phyloP scores from a whole-genome alignment of 2,888 invertebrate species.

The Aspidiotus rigidus region DNA sequence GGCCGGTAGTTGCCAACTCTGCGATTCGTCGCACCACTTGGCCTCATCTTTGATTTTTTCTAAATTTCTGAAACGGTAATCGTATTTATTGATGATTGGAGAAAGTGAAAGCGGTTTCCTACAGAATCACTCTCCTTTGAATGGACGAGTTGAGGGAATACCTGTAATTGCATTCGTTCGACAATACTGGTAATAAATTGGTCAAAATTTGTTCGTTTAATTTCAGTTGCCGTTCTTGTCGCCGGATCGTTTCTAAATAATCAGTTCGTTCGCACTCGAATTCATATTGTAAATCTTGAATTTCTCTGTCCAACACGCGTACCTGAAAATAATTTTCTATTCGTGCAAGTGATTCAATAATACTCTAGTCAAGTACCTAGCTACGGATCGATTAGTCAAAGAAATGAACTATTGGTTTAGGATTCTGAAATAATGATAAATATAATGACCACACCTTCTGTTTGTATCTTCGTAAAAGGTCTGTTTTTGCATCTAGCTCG shows the following conservation, averaged over 20 bases:
- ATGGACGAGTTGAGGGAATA: slow-evolving; percentile 39
- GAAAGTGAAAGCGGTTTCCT: background rate
- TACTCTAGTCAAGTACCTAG: background rate
- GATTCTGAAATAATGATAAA: background rate
- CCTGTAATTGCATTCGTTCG: slow-evolving; percentile 65
- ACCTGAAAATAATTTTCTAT: slow-evolving; percentile 3
- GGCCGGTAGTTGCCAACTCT: slow-evolving; percentile 62
- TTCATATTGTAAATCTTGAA: slow-evolving; percentile 66
- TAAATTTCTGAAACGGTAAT: slow-evolving; percentile 49
- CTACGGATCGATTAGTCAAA: background rate
- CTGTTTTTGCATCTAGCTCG: slow-evolving; percentile 63
- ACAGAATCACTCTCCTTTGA: no score
- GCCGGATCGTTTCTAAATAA: slow-evolving; percentile 69
- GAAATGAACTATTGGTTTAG: background rate
- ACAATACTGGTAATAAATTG: slow-evolving; percentile 58
- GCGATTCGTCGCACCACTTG: slow-evolving; percentile 64
- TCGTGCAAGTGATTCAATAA: background rate
- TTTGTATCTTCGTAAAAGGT: slow-evolving; percentile 55
- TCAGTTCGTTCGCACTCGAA: slow-evolving; percentile 73
- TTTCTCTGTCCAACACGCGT: slow-evolving; percentile 60
- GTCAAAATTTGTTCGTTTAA: slow-evolving; percentile 56
- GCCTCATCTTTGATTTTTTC: slow-evolving; percentile 59
- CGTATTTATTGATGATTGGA: background rate
- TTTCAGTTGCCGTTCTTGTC: slow-evolving; percentile 60
- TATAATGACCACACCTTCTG: slow-evolving; percentile 48